A percentile compares a stretch with the other conserved stretches of the same genome.
Evolutionary conservation across 2,797 vertebrate species (phyloP).

Genomic region (Tamandua tetradactyla): DNA sequence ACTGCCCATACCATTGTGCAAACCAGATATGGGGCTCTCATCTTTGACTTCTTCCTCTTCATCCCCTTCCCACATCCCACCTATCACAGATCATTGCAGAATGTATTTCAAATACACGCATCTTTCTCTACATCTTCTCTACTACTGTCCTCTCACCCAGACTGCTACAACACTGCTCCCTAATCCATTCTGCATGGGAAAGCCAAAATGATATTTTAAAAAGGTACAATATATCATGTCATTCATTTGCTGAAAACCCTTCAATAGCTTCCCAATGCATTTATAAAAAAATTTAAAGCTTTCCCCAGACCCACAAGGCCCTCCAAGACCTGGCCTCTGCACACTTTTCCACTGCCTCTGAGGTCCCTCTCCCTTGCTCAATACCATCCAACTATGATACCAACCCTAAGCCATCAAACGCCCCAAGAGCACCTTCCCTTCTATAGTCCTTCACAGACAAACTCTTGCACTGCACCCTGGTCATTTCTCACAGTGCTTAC

Average conservation of each 20-base stretch:
- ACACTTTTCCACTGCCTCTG: background rate
- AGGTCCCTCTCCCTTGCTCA: background rate
- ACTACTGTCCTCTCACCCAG: background rate
- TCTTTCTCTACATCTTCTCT: background rate
- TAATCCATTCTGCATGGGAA: fast-evolving
- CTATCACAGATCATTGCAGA: background rate
- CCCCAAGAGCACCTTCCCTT: too few relatives aligned
- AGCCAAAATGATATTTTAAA: background rate
- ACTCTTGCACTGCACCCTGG: background rate
- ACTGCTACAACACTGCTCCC: fast-evolving
- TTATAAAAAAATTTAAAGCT: background rate
- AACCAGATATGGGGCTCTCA: background rate
- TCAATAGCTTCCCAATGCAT: background rate
- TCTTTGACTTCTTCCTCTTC: background rate
- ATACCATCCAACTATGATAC: background rate
- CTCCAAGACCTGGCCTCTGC: background rate
- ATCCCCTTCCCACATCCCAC: background rate
- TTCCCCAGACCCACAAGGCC: too few relatives aligned
- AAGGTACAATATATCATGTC: background rate
- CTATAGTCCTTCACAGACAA: background rate
- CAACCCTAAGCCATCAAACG: background rate
- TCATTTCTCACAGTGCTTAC: background rate
- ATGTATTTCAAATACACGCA: background rate
- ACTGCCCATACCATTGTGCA: background rate
- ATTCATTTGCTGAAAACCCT: background rate